A percentile compares a stretch with the other conserved stretches of the same genome.
These are phyloP conservation scores for Rhyacophila brunnea DNA, from an alignment of 1,140 invertebrate species.

Conservation along the genomic window DNA sequence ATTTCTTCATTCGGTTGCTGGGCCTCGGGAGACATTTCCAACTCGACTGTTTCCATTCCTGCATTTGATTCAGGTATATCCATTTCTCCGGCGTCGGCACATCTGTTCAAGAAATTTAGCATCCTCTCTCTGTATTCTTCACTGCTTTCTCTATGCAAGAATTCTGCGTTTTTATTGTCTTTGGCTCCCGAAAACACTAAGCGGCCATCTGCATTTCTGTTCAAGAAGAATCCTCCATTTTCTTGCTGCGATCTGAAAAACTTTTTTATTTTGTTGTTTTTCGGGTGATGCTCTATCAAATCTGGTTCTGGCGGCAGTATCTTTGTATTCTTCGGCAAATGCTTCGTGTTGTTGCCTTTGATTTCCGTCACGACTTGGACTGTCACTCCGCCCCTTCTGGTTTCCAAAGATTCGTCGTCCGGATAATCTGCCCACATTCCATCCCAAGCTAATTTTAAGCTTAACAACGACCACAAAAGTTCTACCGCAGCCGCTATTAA, in stretches of 20 bases:
- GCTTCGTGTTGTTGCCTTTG: constrained; percentile 52
- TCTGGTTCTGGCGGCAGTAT: constrained; percentile 47
- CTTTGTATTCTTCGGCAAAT: constrained; percentile 48
- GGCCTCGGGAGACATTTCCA: neutral
- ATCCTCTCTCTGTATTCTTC: constrained; percentile 54
- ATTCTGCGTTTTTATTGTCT: constrained; percentile 18
- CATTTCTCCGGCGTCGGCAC: constrained; percentile 10
- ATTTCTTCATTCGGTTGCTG: constrained; percentile 32
- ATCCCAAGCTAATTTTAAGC: constrained; percentile 57
- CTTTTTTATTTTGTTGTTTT: constrained; percentile 52
- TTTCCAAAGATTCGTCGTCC: constrained; percentile 46
- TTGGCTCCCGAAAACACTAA: constrained; percentile 5
- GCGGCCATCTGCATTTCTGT: constrained; percentile 34
- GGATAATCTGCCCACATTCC: constrained; percentile 56
- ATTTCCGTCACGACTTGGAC: constrained; percentile 52
- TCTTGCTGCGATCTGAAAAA: constrained; percentile 51
- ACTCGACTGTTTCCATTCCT: constrained; percentile 30
- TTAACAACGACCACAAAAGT: constrained; percentile 59
- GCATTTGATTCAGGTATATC: constrained; percentile 8
- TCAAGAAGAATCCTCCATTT: constrained; percentile 52
- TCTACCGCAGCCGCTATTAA: constrained; percentile 60
- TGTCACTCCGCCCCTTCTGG: constrained; percentile 47
- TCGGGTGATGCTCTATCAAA: constrained; percentile 54
- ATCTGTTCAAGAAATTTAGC: constrained; percentile 49
- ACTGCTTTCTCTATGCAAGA: constrained; percentile 48